Conservation (phyloP, 2,113 vertebrate species). For the Bufo gargarizans region DNA sequence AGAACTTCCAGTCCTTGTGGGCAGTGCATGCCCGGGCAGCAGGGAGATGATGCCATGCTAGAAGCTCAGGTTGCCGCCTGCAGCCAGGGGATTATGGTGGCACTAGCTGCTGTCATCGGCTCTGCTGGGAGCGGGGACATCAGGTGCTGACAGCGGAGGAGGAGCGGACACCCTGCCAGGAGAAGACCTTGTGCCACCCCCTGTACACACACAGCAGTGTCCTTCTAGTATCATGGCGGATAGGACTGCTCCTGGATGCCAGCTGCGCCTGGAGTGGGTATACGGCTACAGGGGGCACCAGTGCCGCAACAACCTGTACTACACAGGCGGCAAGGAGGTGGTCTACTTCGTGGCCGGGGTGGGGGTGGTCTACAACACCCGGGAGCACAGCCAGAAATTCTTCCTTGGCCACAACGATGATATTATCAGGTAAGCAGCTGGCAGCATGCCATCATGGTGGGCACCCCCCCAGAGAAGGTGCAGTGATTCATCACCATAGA, state of each 20-base stretch:
- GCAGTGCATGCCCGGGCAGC: slow-evolving; percentile 58
- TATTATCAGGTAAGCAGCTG: slow-evolving; percentile 92
- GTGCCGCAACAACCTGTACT: slow-evolving; percentile 98
- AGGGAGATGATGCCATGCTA: slow-evolving; percentile 49
- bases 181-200: slow-evolving; percentile 51
- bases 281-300: slow-evolving; percentile 97
- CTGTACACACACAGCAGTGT: background rate
- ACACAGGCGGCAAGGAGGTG: slow-evolving; percentile 93
- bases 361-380: slow-evolving; percentile 95
- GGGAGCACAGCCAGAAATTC: slow-evolving; percentile 97
- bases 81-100: slow-evolving; percentile 56
- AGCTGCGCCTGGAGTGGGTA: slow-evolving; percentile 95
- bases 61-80: background rate
- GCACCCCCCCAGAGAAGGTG: background rate
- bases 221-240: slow-evolving; percentile 83
- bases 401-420: slow-evolving; percentile 98
- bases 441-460: background rate
- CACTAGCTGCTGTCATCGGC: slow-evolving; percentile 25
- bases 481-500: too few relatives aligned
- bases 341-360: slow-evolving; percentile 98
- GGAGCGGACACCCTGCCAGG: slow-evolving; percentile 50
- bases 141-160: slow-evolving; percentile 52
- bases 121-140: slow-evolving; percentile 24
- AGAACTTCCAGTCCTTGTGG: background rate
- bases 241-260: slow-evolving; percentile 92